phyloP scores from a whole-genome alignment of 2,113 vertebrate species.

The Nestor notabilis region DNA sequence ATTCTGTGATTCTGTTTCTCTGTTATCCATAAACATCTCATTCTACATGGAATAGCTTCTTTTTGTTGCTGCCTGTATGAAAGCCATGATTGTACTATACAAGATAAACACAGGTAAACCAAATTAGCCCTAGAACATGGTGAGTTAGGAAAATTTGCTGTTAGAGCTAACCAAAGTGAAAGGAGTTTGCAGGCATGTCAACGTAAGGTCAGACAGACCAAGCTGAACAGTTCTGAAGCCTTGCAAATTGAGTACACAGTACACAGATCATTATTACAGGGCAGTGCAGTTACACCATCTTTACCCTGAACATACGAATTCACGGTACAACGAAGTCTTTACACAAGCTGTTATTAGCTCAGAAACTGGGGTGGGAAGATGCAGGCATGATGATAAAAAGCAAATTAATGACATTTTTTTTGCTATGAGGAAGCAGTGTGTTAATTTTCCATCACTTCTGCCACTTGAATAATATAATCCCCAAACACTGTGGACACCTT shows the following conservation, averaged over 20 bases:
- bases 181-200: background rate
- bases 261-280: background rate
- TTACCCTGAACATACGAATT: background rate
- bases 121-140: background rate
- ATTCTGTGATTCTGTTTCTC: background rate
- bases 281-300: background rate
- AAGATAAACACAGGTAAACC: background rate
- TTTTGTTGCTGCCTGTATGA: background rate
- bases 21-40: background rate
- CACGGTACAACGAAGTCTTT: background rate
- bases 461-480: background rate
- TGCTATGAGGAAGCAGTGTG: background rate
- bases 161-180: background rate
- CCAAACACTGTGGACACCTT: background rate
- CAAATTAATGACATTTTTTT: background rate
- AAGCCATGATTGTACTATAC: background rate
- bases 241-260: background rate
- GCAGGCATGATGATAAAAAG: background rate
- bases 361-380: fast-evolving
- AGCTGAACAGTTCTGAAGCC: background rate
- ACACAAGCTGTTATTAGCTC: background rate
- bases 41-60: background rate
- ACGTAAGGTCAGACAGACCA: background rate
- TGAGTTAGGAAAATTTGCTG: background rate
- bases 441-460: background rate